Base-by-base conservation (phyloP, 2,113 vertebrate genomes). In the Prionailurus bengalensis region DNA sequence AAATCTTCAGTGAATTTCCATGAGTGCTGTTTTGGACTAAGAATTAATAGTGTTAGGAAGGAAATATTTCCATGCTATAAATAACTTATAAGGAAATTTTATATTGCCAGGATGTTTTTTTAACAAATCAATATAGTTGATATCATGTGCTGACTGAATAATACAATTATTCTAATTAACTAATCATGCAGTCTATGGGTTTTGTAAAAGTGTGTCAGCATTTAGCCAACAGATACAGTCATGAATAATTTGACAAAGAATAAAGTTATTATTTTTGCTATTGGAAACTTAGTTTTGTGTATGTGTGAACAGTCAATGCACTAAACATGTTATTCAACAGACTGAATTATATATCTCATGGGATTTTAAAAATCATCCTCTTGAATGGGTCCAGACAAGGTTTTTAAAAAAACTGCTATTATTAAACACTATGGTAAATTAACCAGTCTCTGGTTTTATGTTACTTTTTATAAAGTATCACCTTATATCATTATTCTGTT, bases 21-120 rank as follows among this genome's bases (percentile, higher is more conserved):
- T 31, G n/a, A 94, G 70, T 51, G 33, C 31, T 84, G 80, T 84
- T 98, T 98, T 97, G 33, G 79, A 95, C 0, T 31, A 66, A 84
- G 3, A 84, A 63, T 53, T 53, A 97, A 96, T 73, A 86, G 15
- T 33, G 2, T 42, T 91, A 36, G 8, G 4, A 92, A 66, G 74
- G 92, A 89, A 61, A 93, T 80, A 84, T 36, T 82, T 86, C 96
- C 91, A 92, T 12, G 63, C 25, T 63, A 14, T 66, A 42, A 95
- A 84, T 33, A 1, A 1, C 33, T 91, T 96, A 71, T 65, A 70
- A 93, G 39, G 39, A 88, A 96, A 85, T 63, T 92, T 96, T 63
- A n/a, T n/a, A 94, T 68, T 73, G 15, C 14, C 25, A 95, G 74
- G 93, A 91, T 76, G 5, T 68, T 88, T 88, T 88, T 91, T 93